Evolutionary conservation across 35 echinoderm and acorn worm genomes (phyloP).

Genomic region (Chiridota heheva): DNA sequence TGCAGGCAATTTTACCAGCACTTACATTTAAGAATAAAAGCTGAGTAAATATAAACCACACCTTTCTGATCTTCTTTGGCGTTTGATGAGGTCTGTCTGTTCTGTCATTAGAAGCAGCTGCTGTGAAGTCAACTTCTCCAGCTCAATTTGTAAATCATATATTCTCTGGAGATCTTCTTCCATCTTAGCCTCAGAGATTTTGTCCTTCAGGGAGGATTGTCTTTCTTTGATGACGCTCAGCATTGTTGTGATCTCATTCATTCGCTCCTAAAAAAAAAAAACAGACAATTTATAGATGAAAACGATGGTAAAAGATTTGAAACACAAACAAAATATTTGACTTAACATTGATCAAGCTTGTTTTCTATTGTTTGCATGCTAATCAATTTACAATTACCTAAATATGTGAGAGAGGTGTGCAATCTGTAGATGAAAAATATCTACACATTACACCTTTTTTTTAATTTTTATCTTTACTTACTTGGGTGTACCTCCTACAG

Average conservation of each 20-base stretch:
- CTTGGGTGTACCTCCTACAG: too few species aligned
- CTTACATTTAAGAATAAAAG: neutral
- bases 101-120: constrained; percentile 95
- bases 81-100: constrained; percentile 96
- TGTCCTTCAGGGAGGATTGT: constrained; percentile 81
- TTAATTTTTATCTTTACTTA: too few species aligned
- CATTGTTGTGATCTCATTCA: constrained; percentile 82
- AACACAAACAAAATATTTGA: too few species aligned
- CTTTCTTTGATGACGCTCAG: constrained; percentile 74
- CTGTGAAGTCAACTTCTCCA: constrained; percentile 95
- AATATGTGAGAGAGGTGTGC: too few species aligned
- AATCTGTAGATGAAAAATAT: too few species aligned
- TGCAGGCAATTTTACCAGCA: too few species aligned
- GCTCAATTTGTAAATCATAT: constrained; percentile 87
- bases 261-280: constrained; percentile 68
- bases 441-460: too few species aligned
- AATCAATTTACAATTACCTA: too few species aligned
- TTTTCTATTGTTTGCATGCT: too few species aligned
- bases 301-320: too few species aligned
- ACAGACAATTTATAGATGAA: neutral
- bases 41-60: constrained; percentile 7
- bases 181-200: constrained; percentile 63
- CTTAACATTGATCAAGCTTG: too few species aligned
- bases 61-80: constrained; percentile 91
- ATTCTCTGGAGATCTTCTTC: constrained; percentile 87